Percentiles rank a stretch among this genome's conserved stretches.
These are phyloP conservation scores for Xestia ashworthii DNA, from an alignment of 2,888 invertebrate genomes.

Conservation along the genomic window DNA sequence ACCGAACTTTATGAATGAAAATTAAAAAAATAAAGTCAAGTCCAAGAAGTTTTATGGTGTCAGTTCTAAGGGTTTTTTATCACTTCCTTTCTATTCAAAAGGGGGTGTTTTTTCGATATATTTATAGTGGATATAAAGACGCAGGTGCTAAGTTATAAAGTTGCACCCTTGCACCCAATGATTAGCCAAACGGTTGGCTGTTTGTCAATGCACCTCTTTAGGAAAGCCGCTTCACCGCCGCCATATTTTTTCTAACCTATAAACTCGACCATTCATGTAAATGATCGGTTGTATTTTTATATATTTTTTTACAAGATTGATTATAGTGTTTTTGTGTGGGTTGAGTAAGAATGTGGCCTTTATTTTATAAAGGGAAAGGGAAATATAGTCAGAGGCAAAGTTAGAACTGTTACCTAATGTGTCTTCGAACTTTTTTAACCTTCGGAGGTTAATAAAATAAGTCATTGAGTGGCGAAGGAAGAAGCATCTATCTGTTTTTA, in stretches of 20 bases:
- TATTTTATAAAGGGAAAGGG: slow-evolving; percentile 27
- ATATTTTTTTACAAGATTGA: slow-evolving; percentile 60
- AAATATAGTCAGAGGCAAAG: neutral
- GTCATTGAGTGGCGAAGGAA: neutral
- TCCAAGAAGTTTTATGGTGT: slow-evolving; percentile 80
- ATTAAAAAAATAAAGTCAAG: slow-evolving; percentile 77
- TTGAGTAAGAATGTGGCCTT: slow-evolving; percentile 46
- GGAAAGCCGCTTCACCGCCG: slow-evolving; percentile 57
- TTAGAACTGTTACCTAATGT: neutral
- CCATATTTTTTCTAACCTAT: slow-evolving; percentile 73
- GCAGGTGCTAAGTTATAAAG: slow-evolving; percentile 87
- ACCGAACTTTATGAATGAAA: slow-evolving; percentile 81
- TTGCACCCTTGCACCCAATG: slow-evolving; percentile 81
- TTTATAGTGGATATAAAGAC: slow-evolving; percentile 82
- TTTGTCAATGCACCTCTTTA: slow-evolving; percentile 79
- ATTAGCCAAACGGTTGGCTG: slow-evolving; percentile 83
- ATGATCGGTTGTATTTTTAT: slow-evolving; percentile 64
- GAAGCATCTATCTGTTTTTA: neutral
- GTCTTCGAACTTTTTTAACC: slow-evolving; percentile 8
- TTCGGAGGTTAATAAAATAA: slow-evolving; percentile 14
- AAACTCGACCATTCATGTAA: slow-evolving; percentile 68
- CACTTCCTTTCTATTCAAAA: slow-evolving; percentile 85
- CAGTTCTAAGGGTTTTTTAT: slow-evolving; percentile 81
- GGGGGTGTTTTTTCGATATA: slow-evolving; percentile 71
- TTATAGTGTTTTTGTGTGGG: slow-evolving; percentile 55